Evolutionary conservation across 2,113 vertebrate genomes (phyloP).

Genomic region (Nibea coibor): DNA sequence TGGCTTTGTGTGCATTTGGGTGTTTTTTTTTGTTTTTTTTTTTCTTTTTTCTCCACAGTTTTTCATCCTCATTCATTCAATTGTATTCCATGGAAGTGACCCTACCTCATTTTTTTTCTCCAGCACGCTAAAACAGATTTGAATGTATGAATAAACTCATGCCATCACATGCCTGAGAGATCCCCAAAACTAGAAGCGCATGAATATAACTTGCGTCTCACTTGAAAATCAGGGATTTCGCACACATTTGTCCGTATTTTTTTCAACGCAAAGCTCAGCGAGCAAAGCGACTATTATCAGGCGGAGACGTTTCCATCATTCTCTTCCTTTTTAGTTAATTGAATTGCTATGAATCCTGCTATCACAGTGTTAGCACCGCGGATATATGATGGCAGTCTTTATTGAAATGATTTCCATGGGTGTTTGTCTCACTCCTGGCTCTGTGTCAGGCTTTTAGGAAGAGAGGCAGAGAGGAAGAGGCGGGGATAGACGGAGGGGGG

Average conservation of each 20-base stretch:
- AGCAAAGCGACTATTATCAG: conserved; percentile 56
- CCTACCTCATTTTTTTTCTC: conserved; percentile 21
- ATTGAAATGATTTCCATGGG: conserved; percentile 78
- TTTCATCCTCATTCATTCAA: conserved; percentile 46
- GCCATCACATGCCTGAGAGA: conserved; percentile 48
- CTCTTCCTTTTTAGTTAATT: conserved; percentile 69
- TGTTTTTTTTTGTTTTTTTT: conserved; percentile 3
- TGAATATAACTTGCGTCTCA: conserved; percentile 62
- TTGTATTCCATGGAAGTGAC: conserved; percentile 47
- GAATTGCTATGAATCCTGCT: conserved; percentile 70
- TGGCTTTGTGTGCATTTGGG: conserved; percentile 54
- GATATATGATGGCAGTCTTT: conserved; percentile 69
- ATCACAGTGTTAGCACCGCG: conserved; percentile 61
- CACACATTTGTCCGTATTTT: conserved; percentile 28
- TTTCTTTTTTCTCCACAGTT: neutral
- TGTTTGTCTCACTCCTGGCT: conserved; percentile 76
- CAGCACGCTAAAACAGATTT: conserved; percentile 46
- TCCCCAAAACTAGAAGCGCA: conserved; percentile 42
- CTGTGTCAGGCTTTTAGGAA: conserved; percentile 69
- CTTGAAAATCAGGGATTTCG: conserved; percentile 35
- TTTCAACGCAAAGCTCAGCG: conserved; percentile 21
- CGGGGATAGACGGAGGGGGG: conserved; percentile 26
- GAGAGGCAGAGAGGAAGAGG: conserved; percentile 49
- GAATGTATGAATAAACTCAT: conserved; percentile 70
- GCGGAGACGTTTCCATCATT: conserved; percentile 52